Percentiles rank a stretch among this genome's conserved stretches.
phyloP scores from a whole-genome alignment of 2,113 vertebrate genomes.

The Psephotus haematonotus region DNA sequence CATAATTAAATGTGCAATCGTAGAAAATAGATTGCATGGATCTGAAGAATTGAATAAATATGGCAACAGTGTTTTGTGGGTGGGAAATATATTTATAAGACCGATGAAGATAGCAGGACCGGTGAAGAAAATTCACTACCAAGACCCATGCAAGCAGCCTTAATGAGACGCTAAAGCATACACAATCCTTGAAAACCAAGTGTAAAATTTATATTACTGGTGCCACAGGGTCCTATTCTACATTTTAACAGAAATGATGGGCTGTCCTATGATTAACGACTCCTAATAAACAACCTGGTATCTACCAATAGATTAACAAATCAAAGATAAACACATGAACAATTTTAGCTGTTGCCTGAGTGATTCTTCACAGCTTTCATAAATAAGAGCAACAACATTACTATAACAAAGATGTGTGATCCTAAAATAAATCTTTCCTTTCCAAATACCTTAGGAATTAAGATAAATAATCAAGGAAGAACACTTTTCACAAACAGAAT shows the following conservation, averaged over 20 bases:
- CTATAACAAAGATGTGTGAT: not conserved
- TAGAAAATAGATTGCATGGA: conserved; percentile 19
- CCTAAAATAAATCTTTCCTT: not conserved
- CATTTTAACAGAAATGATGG: conserved; percentile 41
- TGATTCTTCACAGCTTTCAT: not conserved
- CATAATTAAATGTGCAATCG: not conserved
- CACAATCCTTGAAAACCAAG: not conserved
- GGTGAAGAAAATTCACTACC: conserved; percentile 21
- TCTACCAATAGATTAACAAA: conserved; percentile 31
- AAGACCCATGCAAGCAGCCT: not conserved
- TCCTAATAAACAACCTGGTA: not conserved
- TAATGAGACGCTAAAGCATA: not conserved
- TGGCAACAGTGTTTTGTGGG: conserved; percentile 48
- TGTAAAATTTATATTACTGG: not conserved
- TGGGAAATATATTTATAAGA: conserved; percentile 30
- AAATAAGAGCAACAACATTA: not conserved
- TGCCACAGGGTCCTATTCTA: not conserved
- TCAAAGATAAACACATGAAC: not conserved
- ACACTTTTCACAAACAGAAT: not conserved
- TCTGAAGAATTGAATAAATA: conserved; percentile 44
- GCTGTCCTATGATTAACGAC: not conserved
- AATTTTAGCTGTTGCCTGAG: not conserved
- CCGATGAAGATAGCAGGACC: not conserved
- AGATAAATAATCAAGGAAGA: conserved; percentile 1
- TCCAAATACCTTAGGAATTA: not conserved